Percentiles rank a stretch among this genome's conserved stretches.
Evolutionary conservation across 2,113 vertebrate species (phyloP).

Genomic region (Gavialis gangeticus): DNA sequence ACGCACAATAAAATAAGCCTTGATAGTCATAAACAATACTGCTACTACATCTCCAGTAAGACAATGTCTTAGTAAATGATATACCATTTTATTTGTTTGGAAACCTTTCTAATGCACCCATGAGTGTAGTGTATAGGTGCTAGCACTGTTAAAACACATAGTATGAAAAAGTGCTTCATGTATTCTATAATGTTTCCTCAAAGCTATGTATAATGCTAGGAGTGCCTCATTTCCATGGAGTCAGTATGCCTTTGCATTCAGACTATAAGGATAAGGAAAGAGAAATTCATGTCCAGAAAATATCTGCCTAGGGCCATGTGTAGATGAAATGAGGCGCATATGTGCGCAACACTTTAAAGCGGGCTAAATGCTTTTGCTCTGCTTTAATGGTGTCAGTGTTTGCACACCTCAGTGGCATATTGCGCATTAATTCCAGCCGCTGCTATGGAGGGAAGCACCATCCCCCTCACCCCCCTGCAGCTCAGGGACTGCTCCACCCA

Average conservation of each 20-base stretch:
- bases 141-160: background rate
- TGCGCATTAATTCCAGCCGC: no score
- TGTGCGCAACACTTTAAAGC: no score
- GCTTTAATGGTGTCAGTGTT: no score
- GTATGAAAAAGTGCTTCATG: background rate
- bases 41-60: slow-evolving; percentile 9
- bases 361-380: no score
- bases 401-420: no score
- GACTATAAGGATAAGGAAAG: background rate
- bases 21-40: slow-evolving; percentile 47
- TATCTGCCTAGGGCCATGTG: rapidly evolving
- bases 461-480: no score
- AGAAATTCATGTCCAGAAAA: background rate
- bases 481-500: no score
- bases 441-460: no score
- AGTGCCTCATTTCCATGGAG: background rate
- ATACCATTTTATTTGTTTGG: background rate
- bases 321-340: no score
- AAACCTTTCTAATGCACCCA: background rate
- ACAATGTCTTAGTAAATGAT: slow-evolving; percentile 53
- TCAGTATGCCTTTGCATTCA: background rate
- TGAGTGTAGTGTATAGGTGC: background rate
- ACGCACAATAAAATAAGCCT: slow-evolving; percentile 22
- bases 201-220: background rate
- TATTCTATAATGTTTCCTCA: background rate